Evolutionary conservation across 2,113 vertebrate species (phyloP), one percentile per base, ranked within the genome.

Genomic region (Plectropomus leopardus): DNA sequence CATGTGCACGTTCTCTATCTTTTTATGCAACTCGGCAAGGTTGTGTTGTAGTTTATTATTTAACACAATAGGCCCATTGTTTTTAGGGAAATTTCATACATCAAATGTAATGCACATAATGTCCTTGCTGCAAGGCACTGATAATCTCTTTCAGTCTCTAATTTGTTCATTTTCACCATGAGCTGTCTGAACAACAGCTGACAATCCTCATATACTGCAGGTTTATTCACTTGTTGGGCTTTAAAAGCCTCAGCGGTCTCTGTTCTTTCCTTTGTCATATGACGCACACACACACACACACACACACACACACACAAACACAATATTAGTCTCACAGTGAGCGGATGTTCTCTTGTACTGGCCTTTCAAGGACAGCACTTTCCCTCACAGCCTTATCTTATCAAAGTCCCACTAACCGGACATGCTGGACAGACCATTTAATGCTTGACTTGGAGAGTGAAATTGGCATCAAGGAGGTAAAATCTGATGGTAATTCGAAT

Each of bases 371-470:
- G 86, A 74, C 82, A 53, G 44, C 57, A 50, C 79, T 85, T 60
- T 76, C 65, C 72, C 57, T 80, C 42, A 28, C 59, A 57, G n/a
- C 54, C 61, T 83, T 87, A 77, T 94, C 78, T 88, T 84, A 88
- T 91, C 82, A 58, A 26, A 54, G 14, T 65, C 42, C 28, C 70
- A 69, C 68, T 80, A 19, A 57, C 71, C n/a, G 11, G 63, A 58
- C 70, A 72, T 63, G 28, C 17, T 54, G 65, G 42, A 47, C 42
- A 66, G 53, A 58, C 24, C 26, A 16, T 84, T 74, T 19, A 48
- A n/a, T 32, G 17, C 23, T 32, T 28, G 1, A 17, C 17, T 67
- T 34, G 14, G 50, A 78, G 21, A 82, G 23, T 51, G 51, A 63
- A 60, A 53, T 8, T 72, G 34, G 17, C 58, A 16, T 17, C 5